These are phyloP conservation scores for Rissa tridactyla DNA, from an alignment of 2,113 vertebrate species.

Conservation along the genomic window DNA sequence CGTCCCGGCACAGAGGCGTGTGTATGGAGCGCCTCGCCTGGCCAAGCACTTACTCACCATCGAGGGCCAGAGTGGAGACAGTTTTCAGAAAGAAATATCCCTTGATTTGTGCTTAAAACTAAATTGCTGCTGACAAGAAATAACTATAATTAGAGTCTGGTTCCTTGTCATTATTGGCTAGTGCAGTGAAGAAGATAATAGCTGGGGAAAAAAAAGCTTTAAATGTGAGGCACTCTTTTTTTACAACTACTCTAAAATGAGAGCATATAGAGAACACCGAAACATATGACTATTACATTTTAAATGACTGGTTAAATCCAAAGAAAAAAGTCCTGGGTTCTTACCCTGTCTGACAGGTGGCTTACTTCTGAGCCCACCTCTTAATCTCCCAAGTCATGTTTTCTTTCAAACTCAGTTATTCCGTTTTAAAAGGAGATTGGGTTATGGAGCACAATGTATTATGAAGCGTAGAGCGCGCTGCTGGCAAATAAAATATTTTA, in stretches of 20 bases:
- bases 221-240: background rate
- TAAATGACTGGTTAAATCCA: slow-evolving; percentile 7
- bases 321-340: background rate
- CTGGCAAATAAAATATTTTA: background rate
- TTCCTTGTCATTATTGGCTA: background rate
- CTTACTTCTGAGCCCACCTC: slow-evolving; percentile 47
- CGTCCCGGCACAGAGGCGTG: background rate
- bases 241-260: background rate
- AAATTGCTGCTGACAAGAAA: background rate
- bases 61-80: background rate
- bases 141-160: background rate
- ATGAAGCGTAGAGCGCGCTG: background rate
- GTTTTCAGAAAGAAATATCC: background rate
- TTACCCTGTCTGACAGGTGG: slow-evolving; percentile 51
- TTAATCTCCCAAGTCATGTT: background rate
- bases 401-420: slow-evolving; percentile 20
- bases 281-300: background rate
- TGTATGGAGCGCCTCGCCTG: rapidly evolving
- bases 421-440: background rate
- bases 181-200: background rate
- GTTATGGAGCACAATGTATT: background rate
- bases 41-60: background rate
- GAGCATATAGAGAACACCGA: background rate
- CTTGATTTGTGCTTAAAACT: background rate
- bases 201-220: background rate